Conservation (phyloP, 2,113 vertebrate species). For the Mesoclemmys tuberculata region DNA sequence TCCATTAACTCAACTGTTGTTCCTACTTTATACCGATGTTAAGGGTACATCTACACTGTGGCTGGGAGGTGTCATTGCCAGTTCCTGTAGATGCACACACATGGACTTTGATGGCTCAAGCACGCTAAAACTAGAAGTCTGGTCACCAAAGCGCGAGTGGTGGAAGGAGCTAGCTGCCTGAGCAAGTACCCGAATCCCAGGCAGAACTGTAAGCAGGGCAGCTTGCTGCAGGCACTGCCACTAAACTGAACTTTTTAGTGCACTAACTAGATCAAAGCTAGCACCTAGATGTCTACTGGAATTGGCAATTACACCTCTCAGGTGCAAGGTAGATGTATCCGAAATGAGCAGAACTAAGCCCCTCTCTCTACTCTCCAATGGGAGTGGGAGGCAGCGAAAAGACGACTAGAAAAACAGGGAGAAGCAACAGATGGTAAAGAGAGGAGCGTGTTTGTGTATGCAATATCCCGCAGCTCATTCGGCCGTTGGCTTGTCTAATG, state of each 20-base stretch:
- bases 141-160: no score
- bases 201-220: not conserved
- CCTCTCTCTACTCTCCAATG: not conserved
- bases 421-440: not conserved
- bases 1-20: not conserved
- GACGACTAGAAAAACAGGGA: not conserved
- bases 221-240: not conserved
- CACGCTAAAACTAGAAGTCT: not conserved
- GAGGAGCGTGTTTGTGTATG: not conserved
- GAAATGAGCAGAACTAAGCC: not conserved
- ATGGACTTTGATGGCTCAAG: not conserved
- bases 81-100: not conserved
- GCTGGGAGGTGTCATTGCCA: not conserved
- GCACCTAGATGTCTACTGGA: not conserved
- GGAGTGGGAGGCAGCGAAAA: not conserved
- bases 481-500: not conserved
- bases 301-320: not conserved
- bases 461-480: not conserved
- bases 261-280: not conserved
- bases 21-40: not conserved
- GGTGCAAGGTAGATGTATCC: not conserved
- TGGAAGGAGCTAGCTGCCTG: not conserved
- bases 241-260: not conserved
- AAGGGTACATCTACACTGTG: not conserved
- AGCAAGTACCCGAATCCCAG: not conserved